These are phyloP conservation scores for Parauchenoglanis ngamensis DNA, from an alignment of 2,797 vertebrate genomes.

Conservation along the genomic window DNA sequence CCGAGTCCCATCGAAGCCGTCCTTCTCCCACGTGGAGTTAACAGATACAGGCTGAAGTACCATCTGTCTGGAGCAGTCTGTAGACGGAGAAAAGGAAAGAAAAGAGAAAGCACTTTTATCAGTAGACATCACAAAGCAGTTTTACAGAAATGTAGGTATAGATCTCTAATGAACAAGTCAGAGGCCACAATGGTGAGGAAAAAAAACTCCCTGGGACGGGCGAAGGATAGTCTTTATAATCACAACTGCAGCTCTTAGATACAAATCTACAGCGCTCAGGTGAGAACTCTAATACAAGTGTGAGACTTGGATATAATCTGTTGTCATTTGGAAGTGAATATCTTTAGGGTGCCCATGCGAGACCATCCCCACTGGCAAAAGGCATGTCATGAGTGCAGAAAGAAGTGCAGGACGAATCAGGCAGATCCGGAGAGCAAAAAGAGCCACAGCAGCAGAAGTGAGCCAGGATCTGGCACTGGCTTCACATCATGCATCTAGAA, in stretches of 20 bases:
- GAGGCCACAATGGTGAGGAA: background rate
- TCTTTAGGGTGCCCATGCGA: background rate
- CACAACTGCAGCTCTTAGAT: background rate
- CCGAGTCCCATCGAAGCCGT: constrained; percentile 61
- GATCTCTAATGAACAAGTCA: background rate
- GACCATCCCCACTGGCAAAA: background rate
- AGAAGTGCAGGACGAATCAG: background rate
- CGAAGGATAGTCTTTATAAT: background rate
- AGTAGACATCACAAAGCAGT: background rate
- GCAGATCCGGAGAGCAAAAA: background rate
- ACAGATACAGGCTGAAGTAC: constrained; percentile 70
- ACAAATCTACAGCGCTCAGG: background rate
- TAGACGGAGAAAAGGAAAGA: background rate
- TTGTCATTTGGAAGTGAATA: too few species aligned
- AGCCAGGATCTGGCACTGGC: background rate
- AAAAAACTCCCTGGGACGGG: too few species aligned
- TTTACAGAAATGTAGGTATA: background rate
- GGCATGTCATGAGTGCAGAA: background rate
- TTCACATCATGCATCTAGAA: background rate
- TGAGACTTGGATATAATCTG: background rate
- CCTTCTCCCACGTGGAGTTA: constrained; percentile 73
- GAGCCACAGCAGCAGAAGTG: background rate
- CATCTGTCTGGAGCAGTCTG: constrained; percentile 75
- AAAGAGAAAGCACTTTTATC: background rate
- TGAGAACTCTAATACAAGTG: background rate